Evolutionary conservation across 1,140 invertebrate genomes (phyloP).

Genomic region (Chironomus tepperi): DNA sequence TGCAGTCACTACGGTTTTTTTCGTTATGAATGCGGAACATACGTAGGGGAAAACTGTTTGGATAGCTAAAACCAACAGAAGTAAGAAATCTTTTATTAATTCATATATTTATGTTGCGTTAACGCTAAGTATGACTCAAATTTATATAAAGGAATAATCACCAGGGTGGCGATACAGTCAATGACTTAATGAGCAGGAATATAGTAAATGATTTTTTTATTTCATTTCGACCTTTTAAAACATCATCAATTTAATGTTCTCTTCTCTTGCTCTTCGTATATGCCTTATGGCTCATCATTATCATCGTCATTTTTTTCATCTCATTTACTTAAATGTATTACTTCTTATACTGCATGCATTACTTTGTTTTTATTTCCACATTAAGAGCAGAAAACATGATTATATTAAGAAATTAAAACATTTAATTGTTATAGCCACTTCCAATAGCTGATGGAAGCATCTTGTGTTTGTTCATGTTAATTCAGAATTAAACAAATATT

Average conservation of each 20-base stretch:
- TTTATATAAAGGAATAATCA: not conserved
- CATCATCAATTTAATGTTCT: not conserved
- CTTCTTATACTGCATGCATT: not conserved
- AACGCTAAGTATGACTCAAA: too few relatives aligned
- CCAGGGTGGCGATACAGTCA: not conserved
- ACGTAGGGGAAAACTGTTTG: too few relatives aligned
- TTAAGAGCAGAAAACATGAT: not conserved
- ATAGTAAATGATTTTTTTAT: not conserved
- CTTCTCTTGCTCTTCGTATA: too few relatives aligned
- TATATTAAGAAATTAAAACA: slow-evolving; percentile 6
- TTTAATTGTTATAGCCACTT: slow-evolving; percentile 19
- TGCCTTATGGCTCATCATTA: not conserved
- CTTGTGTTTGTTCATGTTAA: too few relatives aligned
- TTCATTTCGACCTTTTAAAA: not conserved
- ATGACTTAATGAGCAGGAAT: not conserved
- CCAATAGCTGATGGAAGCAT: not conserved
- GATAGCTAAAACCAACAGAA: too few relatives aligned
- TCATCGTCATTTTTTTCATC: not conserved
- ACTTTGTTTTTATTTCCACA: too few relatives aligned
- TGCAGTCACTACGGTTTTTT: not conserved
- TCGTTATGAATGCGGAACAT: not conserved
- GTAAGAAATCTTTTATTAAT: too few relatives aligned
- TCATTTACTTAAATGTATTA: not conserved
- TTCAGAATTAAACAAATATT: not conserved
- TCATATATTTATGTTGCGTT: too few relatives aligned